phyloP scores from a whole-genome alignment of 2,113 vertebrate species.

The Psilopsiagon aurifrons region DNA sequence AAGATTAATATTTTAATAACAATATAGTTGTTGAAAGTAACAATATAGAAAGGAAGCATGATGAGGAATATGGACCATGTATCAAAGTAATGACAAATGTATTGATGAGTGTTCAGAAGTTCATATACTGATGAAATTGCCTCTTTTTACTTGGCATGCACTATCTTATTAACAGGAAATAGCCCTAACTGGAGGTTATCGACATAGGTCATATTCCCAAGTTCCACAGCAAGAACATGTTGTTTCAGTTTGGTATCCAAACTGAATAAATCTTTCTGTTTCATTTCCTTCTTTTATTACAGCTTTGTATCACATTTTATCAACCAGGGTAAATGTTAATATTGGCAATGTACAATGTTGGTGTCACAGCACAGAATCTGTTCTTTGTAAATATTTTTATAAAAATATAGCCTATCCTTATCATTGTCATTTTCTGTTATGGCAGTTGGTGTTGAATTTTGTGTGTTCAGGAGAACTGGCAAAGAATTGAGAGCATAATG shows the following conservation, averaged over 20 bases:
- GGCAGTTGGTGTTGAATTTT: neutral
- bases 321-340: slow-evolving; percentile 32
- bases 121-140: neutral
- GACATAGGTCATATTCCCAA: slow-evolving; percentile 41
- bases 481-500: neutral
- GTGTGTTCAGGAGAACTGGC: neutral
- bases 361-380: slow-evolving; percentile 10
- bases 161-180: slow-evolving; percentile 42
- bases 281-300: slow-evolving; percentile 39
- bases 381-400: slow-evolving; percentile 46
- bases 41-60: neutral
- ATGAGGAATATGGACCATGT: neutral
- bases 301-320: neutral
- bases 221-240: slow-evolving; percentile 54
- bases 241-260: slow-evolving; percentile 40
- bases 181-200: slow-evolving; percentile 36
- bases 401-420: slow-evolving; percentile 28
- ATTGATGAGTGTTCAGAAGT: neutral
- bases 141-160: slow-evolving; percentile 8
- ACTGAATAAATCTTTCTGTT: slow-evolving; percentile 43
- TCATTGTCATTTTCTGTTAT: neutral
- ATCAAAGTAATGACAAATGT: neutral
- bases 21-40: neutral
- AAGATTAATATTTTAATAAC: neutral
- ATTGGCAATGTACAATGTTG: slow-evolving; percentile 12